A percentile compares a stretch with the other conserved stretches of the same genome.
Evolutionary conservation across 2,888 invertebrate species (phyloP).

Genomic region (Watsonalla binaria): DNA sequence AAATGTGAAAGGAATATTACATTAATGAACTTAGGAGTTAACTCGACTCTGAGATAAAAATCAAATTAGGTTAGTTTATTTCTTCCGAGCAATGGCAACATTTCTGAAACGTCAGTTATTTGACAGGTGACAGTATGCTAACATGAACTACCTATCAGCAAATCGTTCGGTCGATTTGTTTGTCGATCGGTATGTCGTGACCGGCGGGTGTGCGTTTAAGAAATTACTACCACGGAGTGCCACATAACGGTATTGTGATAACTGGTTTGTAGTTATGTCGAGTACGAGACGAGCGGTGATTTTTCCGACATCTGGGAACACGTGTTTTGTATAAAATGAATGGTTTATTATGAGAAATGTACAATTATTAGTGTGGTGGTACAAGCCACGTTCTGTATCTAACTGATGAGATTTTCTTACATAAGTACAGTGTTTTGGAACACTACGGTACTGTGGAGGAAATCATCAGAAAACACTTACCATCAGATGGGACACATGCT

Average conservation of each 20-base stretch:
- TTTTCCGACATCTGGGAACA: conserved; percentile 48
- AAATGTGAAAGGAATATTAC: no score
- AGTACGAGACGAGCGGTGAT: conserved; percentile 36
- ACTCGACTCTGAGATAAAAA: conserved; percentile 2
- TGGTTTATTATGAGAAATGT: neutral
- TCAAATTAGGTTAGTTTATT: neutral
- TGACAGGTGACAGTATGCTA: conserved; percentile 2
- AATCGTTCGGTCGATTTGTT: conserved; percentile 32
- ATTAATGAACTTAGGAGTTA: no score
- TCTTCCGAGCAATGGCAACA: neutral
- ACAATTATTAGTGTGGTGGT: no score
- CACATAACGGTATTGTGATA: conserved; percentile 53
- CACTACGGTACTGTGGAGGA: no score
- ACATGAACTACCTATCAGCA: conserved; percentile 4
- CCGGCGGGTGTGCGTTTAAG: conserved; percentile 54
- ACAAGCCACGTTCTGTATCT: no score
- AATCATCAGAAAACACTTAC: no score
- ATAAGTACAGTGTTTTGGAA: no score
- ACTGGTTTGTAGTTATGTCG: conserved; percentile 52
- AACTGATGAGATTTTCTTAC: no score
- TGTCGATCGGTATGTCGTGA: conserved; percentile 44
- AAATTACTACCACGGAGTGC: conserved; percentile 48
- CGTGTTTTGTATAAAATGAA: conserved; percentile 6
- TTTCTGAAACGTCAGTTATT: conserved; percentile 9
- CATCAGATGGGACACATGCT: no score